Evolutionary conservation across 2,113 vertebrate genomes (phyloP).

Genomic region (Hassar affinis): DNA sequence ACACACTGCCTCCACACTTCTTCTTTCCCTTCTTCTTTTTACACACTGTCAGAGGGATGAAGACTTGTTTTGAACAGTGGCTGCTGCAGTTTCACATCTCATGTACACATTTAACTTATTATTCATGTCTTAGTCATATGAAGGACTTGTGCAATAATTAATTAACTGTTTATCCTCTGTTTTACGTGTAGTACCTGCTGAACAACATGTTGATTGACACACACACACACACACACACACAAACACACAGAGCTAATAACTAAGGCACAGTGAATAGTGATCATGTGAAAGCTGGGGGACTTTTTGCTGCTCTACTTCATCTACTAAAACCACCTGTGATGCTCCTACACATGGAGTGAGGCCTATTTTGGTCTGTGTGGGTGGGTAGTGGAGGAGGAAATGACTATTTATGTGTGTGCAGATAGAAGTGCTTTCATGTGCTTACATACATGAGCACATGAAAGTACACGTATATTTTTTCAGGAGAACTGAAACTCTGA

Average conservation of each 20-base stretch:
- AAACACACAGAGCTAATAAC: neutral
- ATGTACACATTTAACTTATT: constrained; percentile 37
- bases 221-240: neutral
- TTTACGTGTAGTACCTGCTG: neutral
- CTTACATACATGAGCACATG: constrained; percentile 3
- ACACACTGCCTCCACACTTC: constrained; percentile 58
- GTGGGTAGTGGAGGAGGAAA: constrained; percentile 35
- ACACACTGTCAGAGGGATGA: constrained; percentile 54
- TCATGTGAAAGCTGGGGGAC: constrained; percentile 38
- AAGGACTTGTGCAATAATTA: constrained; percentile 22
- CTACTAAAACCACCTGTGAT: constrained; percentile 16
- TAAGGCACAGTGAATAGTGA: neutral
- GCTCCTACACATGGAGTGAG: neutral
- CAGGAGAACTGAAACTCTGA: constrained; percentile 26
- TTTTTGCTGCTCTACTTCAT: constrained; percentile 32
- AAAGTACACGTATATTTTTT: constrained; percentile 10
- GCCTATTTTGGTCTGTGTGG: constrained; percentile 42
- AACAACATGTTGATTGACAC: no score
- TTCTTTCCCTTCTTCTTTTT: constrained; percentile 76
- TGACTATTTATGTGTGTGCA: constrained; percentile 41
- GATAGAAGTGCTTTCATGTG: constrained; percentile 36
- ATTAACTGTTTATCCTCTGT: neutral
- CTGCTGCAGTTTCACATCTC: constrained; percentile 11
- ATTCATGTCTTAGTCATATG: constrained; percentile 36
- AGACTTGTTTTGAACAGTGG: constrained; percentile 55